Conservation (phyloP, 2,797 vertebrate genomes). For the Microctenopoma stevenorrisi region DNA sequence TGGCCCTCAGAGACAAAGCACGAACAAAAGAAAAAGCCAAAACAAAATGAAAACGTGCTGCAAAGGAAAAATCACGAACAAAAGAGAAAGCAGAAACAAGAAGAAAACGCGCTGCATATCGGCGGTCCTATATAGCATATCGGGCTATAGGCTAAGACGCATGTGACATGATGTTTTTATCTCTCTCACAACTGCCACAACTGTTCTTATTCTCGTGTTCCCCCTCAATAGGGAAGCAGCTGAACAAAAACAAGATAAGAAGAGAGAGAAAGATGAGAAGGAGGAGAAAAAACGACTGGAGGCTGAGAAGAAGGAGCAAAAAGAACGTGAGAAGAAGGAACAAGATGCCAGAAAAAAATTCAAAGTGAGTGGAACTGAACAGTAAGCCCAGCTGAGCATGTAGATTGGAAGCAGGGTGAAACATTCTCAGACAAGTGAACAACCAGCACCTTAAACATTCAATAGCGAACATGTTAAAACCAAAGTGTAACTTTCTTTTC, state of each 20-base stretch:
- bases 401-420: background rate
- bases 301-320: slow-evolving; percentile 91
- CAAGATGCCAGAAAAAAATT: slow-evolving; percentile 92
- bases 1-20: too few species aligned
- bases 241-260: slow-evolving; percentile 84
- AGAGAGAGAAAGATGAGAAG: slow-evolving; percentile 86
- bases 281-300: slow-evolving; percentile 88
- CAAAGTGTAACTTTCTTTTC: background rate
- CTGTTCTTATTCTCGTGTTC: background rate
- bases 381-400: too few species aligned
- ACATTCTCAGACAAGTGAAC: background rate
- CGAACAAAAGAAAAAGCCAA: too few species aligned
- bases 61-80: too few species aligned
- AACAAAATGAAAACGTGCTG: too few species aligned
- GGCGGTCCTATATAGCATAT: too few species aligned
- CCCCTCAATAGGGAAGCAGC: slow-evolving; percentile 59
- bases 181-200: background rate
- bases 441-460: background rate
- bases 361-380: slow-evolving; percentile 85
- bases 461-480: background rate
- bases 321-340: slow-evolving; percentile 93
- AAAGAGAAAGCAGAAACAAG: too few species aligned
- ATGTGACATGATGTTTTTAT: background rate
- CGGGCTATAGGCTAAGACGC: background rate
- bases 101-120: too few species aligned